Percentiles rank a stretch among this genome's conserved stretches.
phyloP scores from a whole-genome alignment of 2,888 invertebrate species.

The Magallana nippona region DNA sequence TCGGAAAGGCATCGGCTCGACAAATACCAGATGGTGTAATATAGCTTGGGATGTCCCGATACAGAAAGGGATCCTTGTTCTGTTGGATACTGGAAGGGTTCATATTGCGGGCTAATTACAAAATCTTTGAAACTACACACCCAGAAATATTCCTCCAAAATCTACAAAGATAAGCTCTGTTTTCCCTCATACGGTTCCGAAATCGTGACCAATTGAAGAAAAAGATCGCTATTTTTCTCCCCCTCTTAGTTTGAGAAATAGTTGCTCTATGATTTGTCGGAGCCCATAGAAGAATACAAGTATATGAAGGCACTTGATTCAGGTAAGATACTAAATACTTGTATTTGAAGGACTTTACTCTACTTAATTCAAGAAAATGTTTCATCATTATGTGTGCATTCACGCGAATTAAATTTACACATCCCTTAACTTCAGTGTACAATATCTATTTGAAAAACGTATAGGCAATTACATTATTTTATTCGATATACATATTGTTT shows the following conservation, averaged over 20 bases:
- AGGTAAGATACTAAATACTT: neutral
- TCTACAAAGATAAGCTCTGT: neutral
- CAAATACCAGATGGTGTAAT: conserved; percentile 10
- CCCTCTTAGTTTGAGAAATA: neutral
- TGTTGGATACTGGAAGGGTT: neutral
- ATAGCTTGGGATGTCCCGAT: neutral
- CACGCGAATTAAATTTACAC: too few relatives aligned
- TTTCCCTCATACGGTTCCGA: neutral
- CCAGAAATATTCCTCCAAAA: neutral
- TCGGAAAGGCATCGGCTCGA: neutral
- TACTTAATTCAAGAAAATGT: too few relatives aligned
- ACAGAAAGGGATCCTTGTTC: neutral
- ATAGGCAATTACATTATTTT: too few relatives aligned
- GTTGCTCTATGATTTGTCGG: neutral
- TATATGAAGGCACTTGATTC: neutral
- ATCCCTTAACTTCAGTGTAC: too few relatives aligned
- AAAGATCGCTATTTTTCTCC: neutral
- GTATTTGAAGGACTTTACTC: too few relatives aligned
- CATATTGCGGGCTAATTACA: neutral
- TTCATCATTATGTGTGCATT: too few relatives aligned
- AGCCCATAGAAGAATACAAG: neutral
- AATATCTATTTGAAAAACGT: too few relatives aligned
- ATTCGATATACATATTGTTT: too few relatives aligned
- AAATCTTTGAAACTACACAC: conserved; percentile 19
- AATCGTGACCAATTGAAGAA: conserved; percentile 19